A percentile compares a stretch with the other conserved stretches of the same genome.
These are phyloP conservation scores for Bubalus kerabau DNA, from an alignment of 2,113 vertebrate genomes.

Conservation along the genomic window DNA sequence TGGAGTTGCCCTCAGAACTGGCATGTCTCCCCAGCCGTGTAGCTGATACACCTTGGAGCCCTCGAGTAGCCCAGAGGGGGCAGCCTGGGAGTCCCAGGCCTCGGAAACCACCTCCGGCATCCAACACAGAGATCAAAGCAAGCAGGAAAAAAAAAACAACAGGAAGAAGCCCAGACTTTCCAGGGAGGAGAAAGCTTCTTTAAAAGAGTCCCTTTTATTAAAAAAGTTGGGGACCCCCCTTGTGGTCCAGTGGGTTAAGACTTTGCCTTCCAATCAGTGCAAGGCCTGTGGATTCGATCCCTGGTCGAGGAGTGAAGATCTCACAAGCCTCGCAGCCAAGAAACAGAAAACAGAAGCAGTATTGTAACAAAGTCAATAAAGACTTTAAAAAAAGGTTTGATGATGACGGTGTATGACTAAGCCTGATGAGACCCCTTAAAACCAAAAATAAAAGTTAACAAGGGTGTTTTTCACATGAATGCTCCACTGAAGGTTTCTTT, in stretches of 20 bases:
- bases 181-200: background rate
- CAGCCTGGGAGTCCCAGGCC: background rate
- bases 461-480: background rate
- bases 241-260: background rate
- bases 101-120: no score
- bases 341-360: background rate
- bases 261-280: background rate
- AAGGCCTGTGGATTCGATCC: background rate
- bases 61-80: rapidly evolving
- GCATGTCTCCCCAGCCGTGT: rapidly evolving
- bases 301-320: rapidly evolving
- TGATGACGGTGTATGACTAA: background rate
- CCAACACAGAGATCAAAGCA: background rate
- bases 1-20: rapidly evolving
- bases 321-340: background rate
- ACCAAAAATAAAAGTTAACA: background rate
- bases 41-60: rapidly evolving
- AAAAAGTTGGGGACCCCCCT: background rate
- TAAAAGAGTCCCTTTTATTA: background rate
- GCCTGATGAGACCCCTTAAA: background rate
- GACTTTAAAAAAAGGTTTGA: background rate
- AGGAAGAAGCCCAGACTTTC: background rate
- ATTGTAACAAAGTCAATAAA: background rate
- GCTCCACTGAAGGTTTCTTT: background rate
- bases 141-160: rapidly evolving